Evolutionary conservation across 2,797 vertebrate genomes (phyloP).

Genomic region (Semaprochilodus insignis): DNA sequence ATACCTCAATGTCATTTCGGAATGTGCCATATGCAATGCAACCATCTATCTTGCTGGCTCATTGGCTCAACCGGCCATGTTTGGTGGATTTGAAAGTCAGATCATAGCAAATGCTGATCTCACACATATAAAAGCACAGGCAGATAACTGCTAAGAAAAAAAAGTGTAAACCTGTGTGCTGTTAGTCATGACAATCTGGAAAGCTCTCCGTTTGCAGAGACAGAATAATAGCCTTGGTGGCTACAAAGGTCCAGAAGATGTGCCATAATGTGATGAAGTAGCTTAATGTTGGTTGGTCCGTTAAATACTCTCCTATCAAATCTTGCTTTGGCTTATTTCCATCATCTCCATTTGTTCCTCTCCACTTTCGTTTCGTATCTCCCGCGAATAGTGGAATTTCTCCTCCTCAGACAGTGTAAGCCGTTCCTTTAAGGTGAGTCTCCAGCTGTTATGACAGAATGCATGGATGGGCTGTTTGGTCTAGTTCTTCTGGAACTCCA

Average conservation of each 20-base stretch:
- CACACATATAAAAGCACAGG: background rate
- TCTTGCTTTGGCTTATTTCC: background rate
- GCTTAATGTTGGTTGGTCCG: no score
- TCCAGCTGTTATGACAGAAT: conserved; percentile 55
- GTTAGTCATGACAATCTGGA: background rate
- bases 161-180: background rate
- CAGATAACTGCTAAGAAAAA: background rate
- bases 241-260: conserved; percentile 13
- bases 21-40: background rate
- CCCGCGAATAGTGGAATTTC: conserved; percentile 27
- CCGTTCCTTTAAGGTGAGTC: conserved; percentile 38
- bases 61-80: background rate
- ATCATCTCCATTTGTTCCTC: conserved; percentile 2
- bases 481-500: conserved; percentile 10
- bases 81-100: conserved; percentile 8
- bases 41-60: background rate
- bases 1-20: background rate
- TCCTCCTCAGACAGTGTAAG: conserved; percentile 46
- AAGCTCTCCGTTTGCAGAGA: conserved; percentile 8
- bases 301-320: background rate
- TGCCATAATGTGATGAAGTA: background rate
- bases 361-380: conserved; percentile 17
- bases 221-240: background rate
- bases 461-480: conserved; percentile 5
- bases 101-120: conserved; percentile 1